phyloP scores from a whole-genome alignment of 2,113 vertebrate species.

The Camelus dromedarius region DNA sequence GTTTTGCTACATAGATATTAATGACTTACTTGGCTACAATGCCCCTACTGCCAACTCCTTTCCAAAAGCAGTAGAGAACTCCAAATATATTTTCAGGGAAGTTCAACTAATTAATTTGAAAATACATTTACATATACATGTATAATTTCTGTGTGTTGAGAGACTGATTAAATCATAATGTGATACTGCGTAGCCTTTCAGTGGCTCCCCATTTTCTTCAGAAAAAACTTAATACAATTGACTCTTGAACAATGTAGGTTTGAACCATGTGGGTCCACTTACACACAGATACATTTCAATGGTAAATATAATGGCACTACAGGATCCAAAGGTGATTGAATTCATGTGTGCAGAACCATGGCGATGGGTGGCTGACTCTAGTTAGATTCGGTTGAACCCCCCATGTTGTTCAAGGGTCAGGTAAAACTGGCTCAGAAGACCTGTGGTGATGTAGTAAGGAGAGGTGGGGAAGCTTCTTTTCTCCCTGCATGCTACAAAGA shows the following conservation, averaged over 20 bases:
- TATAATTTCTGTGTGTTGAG: neutral
- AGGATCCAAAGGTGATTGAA: neutral
- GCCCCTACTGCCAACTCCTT: neutral
- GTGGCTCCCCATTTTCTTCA: neutral
- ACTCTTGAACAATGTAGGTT: neutral
- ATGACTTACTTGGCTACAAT: neutral
- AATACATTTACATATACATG: neutral
- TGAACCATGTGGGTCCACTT: neutral
- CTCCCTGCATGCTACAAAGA: neutral
- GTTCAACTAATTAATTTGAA: neutral
- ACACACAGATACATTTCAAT: neutral
- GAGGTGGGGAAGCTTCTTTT: fast-evolving
- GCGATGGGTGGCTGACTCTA: neutral
- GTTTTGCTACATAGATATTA: neutral
- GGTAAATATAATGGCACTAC: neutral
- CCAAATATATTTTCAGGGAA: neutral
- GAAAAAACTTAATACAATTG: neutral
- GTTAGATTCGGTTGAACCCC: neutral
- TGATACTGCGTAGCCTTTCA: neutral
- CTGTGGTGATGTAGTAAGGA: neutral
- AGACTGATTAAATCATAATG: neutral
- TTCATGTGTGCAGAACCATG: fast-evolving
- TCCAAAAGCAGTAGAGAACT: constrained; percentile 6
- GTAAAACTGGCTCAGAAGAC: neutral
- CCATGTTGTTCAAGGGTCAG: neutral